A percentile compares a stretch with the other conserved stretches of the same genome.
phyloP scores from a whole-genome alignment of 2,888 invertebrate species.

The Tenodera sinensis region DNA sequence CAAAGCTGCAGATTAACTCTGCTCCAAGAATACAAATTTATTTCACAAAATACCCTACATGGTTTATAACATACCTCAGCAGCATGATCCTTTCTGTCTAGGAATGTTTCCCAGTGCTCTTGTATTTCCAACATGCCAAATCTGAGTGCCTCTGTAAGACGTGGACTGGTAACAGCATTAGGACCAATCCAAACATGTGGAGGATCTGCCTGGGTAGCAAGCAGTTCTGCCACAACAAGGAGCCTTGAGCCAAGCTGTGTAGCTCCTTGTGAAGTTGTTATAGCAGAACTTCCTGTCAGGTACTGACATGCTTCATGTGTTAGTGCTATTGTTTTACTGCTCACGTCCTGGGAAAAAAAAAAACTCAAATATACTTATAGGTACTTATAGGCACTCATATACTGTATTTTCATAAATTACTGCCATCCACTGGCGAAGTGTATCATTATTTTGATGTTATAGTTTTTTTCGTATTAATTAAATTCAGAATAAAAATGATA shows the following conservation, averaged over 20 bases:
- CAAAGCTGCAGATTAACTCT: too few species aligned
- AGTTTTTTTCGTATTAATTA: too few species aligned
- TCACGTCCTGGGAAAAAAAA: conserved; percentile 63
- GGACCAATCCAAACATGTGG: conserved; percentile 86
- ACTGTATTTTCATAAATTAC: too few species aligned
- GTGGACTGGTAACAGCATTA: conserved; percentile 58
- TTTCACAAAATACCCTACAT: background rate
- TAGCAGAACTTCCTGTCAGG: conserved; percentile 50
- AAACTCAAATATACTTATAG: background rate
- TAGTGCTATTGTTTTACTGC: conserved; percentile 69
- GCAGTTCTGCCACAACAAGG: conserved; percentile 56
- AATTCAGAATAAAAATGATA: too few species aligned
- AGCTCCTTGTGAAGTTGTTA: conserved; percentile 44
- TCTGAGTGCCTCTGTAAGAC: conserved; percentile 76
- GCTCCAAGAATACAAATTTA: too few species aligned
- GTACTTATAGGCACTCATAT: too few species aligned
- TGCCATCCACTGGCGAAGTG: too few species aligned
- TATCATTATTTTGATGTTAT: too few species aligned
- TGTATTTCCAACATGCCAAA: conserved; percentile 89
- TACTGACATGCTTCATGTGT: conserved; percentile 72
- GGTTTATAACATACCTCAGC: conserved; percentile 57
- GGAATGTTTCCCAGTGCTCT: conserved; percentile 92
- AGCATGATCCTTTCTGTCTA: conserved; percentile 87
- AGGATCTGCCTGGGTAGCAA: conserved; percentile 63
- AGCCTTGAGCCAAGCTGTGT: conserved; percentile 52